Conservation (phyloP, 2,113 vertebrate genomes). For the Manacus vitellinus region DNA sequence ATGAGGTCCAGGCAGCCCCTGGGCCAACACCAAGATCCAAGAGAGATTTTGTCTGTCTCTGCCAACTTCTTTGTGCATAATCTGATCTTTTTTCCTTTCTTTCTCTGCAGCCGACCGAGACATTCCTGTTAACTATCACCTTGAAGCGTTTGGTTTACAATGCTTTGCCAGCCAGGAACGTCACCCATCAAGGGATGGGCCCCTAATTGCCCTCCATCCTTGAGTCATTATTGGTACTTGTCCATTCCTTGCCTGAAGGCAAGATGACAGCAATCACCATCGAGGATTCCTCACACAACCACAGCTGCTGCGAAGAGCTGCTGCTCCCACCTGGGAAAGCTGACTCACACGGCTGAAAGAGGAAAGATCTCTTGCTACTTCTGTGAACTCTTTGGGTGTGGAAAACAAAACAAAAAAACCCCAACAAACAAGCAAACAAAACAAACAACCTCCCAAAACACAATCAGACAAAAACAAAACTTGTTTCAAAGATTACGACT, state of each 20-base stretch:
- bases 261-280: neutral
- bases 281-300: neutral
- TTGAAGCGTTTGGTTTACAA: neutral
- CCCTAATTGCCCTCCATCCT: neutral
- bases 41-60: neutral
- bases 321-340: neutral
- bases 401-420: neutral
- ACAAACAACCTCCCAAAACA: neutral
- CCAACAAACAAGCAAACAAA: neutral
- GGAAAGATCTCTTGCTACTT: neutral
- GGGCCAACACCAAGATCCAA: neutral
- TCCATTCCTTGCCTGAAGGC: neutral
- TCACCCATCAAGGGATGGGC: neutral
- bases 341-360: neutral
- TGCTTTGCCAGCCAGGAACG: neutral
- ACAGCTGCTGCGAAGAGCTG: neutral
- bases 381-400: neutral
- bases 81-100: neutral
- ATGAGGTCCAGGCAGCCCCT: neutral
- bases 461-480: neutral
- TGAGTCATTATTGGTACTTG: neutral
- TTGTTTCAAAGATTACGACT: neutral
- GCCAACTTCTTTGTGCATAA: neutral
- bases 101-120: neutral
- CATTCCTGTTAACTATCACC: neutral